phyloP scores from a whole-genome alignment of 2,888 invertebrate genomes.

The Heliconius charithonia region DNA sequence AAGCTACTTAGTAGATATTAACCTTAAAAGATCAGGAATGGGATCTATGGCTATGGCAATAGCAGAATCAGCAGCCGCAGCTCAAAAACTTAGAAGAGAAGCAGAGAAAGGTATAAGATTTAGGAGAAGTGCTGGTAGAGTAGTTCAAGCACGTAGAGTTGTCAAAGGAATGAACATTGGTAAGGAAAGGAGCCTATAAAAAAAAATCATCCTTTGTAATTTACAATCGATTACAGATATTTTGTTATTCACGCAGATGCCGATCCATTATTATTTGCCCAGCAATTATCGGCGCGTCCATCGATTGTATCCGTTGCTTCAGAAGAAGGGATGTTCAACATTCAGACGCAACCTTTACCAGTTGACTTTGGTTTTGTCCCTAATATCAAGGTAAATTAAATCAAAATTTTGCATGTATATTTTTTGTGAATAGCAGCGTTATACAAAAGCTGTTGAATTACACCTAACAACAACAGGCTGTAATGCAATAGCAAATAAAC shows the following conservation, averaged over 20 bases:
- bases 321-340: conserved; percentile 72
- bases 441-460: not conserved
- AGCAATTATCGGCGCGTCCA: conserved; percentile 77
- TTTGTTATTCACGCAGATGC: conserved; percentile 59
- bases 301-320: conserved; percentile 80
- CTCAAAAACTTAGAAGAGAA: conserved; percentile 74
- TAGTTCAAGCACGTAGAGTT: conserved; percentile 75
- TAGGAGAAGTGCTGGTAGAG: conserved; percentile 74
- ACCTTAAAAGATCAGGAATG: conserved; percentile 79
- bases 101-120: conserved; percentile 77
- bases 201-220: not conserved
- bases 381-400: conserved; percentile 62
- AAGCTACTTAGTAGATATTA: conserved; percentile 74
- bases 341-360: conserved; percentile 75
- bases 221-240: not conserved
- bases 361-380: conserved; percentile 79
- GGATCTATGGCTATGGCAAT: conserved; percentile 70
- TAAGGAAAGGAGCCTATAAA: conserved; percentile 48
- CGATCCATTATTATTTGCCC: conserved; percentile 77
- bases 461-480: not conserved
- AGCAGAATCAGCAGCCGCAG: conserved; percentile 76
- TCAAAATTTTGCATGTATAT: not conserved
- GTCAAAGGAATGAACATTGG: conserved; percentile 80
- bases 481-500: not conserved
- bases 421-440: not conserved